Conservation (phyloP, 2,113 vertebrate species). For the Setophaga petechia region DNA sequence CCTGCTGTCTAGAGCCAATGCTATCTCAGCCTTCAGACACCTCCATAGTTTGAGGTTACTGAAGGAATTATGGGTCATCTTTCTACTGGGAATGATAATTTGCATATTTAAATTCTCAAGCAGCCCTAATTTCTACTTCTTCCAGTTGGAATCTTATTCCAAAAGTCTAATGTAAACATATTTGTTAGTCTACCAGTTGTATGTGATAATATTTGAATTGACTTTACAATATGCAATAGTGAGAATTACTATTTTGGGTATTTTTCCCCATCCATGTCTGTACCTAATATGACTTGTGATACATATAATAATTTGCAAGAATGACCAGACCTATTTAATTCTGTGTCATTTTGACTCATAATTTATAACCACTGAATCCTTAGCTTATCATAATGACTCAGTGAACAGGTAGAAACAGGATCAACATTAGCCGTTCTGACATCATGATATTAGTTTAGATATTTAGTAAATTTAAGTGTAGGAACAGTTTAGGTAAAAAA, state of each 20-base stretch:
- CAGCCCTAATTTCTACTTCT: not conserved
- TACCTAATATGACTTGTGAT: not conserved
- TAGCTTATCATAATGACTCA: not conserved
- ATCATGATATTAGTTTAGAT: not conserved
- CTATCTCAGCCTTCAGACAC: not conserved
- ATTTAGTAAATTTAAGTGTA: not conserved
- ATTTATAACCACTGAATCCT: not conserved
- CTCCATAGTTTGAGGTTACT: not conserved
- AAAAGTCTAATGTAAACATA: not conserved
- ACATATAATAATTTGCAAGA: not conserved
- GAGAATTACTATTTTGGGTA: not conserved
- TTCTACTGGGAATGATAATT: not conserved
- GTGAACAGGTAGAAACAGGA: not conserved
- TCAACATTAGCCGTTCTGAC: not conserved
- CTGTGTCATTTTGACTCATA: not conserved
- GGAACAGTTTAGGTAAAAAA: not conserved
- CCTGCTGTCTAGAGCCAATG: not conserved
- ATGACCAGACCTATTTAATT: not conserved
- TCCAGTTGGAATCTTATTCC: not conserved
- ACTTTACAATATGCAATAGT: not conserved
- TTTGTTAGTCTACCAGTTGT: not conserved
- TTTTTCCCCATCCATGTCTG: not conserved
- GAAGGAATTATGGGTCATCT: not conserved
- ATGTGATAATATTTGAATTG: not conserved
- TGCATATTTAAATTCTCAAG: not conserved